A percentile compares a stretch with the other conserved stretches of the same genome.
Conservation (phyloP, 2,888 invertebrate species). For the Sminthurinus aureus region DNA sequence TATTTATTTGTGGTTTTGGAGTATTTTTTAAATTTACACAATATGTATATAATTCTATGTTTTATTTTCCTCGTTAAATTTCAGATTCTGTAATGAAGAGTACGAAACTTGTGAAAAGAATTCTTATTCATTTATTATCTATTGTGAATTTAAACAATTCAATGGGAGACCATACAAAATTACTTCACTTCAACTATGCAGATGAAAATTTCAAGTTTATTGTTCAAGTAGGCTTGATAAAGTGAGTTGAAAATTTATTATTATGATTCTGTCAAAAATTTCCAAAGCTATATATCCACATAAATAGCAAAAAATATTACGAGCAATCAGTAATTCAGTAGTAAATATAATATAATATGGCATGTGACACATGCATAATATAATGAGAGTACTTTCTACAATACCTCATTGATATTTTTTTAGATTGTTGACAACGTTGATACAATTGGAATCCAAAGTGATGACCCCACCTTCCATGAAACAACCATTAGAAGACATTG, state of each 20-base stretch:
- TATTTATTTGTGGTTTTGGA: neutral
- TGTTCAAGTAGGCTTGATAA: constrained; percentile 31
- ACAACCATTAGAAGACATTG: constrained; percentile 17
- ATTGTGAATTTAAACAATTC: constrained; percentile 35
- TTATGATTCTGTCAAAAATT: neutral
- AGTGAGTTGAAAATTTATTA: constrained; percentile 15
- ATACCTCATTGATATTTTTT: neutral
- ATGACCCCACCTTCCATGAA: neutral
- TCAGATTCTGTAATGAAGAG: constrained; percentile 41
- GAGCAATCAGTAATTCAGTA: too few relatives aligned
- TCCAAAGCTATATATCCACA: neutral
- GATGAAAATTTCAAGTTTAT: constrained; percentile 27
- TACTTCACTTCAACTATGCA: constrained; percentile 36
- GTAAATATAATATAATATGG: too few relatives aligned
- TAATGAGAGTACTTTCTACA: neutral
- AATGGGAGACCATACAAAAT: constrained; percentile 26
- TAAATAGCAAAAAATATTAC: too few relatives aligned
- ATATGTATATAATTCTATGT: neutral
- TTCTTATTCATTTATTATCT: constrained; percentile 23
- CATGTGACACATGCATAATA: too few relatives aligned
- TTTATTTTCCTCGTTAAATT: neutral
- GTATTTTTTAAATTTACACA: neutral
- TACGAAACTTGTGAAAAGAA: constrained; percentile 35
- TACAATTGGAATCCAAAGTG: constrained; percentile 36
- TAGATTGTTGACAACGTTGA: constrained; percentile 34